phyloP scores from a whole-genome alignment of 2,113 vertebrate genomes.

The Charina bottae region DNA sequence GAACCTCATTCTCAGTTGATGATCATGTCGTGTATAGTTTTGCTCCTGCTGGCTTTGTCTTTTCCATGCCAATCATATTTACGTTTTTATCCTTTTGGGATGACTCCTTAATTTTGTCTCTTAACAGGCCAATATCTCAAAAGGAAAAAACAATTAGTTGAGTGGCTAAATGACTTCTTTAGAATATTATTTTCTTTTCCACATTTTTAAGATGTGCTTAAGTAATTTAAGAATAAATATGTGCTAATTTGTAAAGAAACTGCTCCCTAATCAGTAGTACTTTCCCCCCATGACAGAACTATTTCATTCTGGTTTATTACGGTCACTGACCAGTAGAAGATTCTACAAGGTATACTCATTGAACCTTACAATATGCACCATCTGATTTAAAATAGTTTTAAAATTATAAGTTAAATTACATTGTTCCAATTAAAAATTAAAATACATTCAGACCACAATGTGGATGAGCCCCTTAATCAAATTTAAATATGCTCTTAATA shows the following conservation, averaged over 20 bases:
- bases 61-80: slow-evolving; percentile 4
- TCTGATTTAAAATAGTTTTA: too few relatives aligned
- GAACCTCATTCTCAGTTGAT: not conserved
- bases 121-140: slow-evolving; percentile 59
- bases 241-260: slow-evolving; percentile 46
- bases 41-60: slow-evolving; percentile 13
- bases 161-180: slow-evolving; percentile 57
- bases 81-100: slow-evolving; percentile 44
- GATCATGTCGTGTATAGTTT: not conserved
- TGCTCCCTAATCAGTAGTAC: slow-evolving; percentile 40
- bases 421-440: too few relatives aligned
- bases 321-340: too few relatives aligned
- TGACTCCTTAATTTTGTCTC: slow-evolving; percentile 62
- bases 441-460: too few relatives aligned
- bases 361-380: too few relatives aligned
- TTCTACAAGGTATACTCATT: too few relatives aligned
- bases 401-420: too few relatives aligned
- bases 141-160: slow-evolving; percentile 64
- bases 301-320: too few relatives aligned
- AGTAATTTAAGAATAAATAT: slow-evolving; percentile 56
- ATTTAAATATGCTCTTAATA: too few relatives aligned
- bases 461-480: too few relatives aligned
- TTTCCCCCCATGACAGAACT: slow-evolving; percentile 43
- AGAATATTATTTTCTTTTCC: slow-evolving; percentile 66
- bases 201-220: slow-evolving; percentile 55